These are phyloP conservation scores for Molothrus ater DNA, from an alignment of 2,797 vertebrate genomes.

Conservation along the genomic window DNA sequence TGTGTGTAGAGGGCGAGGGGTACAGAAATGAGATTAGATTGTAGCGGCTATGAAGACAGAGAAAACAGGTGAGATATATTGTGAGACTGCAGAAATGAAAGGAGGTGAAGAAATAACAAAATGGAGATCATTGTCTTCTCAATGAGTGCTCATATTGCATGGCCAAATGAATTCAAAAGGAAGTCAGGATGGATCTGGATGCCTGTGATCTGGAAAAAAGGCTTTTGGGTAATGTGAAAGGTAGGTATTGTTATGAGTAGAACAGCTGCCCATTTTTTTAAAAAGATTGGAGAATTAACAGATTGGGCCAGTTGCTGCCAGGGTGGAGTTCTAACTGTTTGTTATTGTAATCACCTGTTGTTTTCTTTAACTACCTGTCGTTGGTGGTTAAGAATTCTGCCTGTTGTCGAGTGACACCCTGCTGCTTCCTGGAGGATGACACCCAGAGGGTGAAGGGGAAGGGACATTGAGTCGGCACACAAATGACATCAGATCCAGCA, in stretches of 20 bases:
- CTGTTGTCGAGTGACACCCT: no score
- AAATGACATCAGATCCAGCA: no score
- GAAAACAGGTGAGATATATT: neutral
- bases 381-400: no score
- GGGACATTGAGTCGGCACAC: no score
- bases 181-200: neutral
- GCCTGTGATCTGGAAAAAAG: neutral
- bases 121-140: neutral
- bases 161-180: neutral
- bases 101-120: neutral
- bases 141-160: neutral
- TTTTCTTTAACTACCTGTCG: no score
- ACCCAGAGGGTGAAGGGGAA: no score
- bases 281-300: no score
- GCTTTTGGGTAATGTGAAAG: neutral
- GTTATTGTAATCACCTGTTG: no score
- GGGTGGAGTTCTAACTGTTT: no score
- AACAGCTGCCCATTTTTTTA: no score
- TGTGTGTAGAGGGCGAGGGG: neutral
- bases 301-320: no score
- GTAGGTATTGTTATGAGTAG: neutral
- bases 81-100: neutral
- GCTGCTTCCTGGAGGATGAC: no score
- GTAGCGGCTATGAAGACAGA: neutral
- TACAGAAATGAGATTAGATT: neutral